Percentiles rank a stretch among this genome's conserved stretches.
phyloP scores from a whole-genome alignment of 2,113 vertebrate genomes.

The Protomyctophum bolini region DNA sequence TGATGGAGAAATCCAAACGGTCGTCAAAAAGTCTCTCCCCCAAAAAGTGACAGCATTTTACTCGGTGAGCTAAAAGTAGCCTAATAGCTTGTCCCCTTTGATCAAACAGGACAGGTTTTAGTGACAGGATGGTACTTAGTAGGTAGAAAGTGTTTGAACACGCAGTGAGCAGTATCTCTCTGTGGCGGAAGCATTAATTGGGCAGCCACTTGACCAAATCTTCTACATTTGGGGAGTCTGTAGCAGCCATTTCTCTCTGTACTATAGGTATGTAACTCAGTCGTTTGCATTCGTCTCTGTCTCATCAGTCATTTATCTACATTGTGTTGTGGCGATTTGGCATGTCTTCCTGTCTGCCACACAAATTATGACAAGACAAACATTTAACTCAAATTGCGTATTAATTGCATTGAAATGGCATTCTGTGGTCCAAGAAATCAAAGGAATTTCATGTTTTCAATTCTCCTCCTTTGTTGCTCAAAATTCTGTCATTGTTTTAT shows the following conservation, averaged over 20 bases:
- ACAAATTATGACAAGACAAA: too few species aligned
- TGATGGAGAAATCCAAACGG: background rate
- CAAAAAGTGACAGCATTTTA: background rate
- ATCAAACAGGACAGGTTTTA: conserved; percentile 29
- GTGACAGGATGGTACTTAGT: conserved; percentile 44
- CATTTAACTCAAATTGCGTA: too few species aligned
- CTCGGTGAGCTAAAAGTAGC: background rate
- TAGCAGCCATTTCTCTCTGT: conserved; percentile 54
- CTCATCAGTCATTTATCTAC: too few species aligned
- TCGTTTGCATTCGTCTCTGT: background rate
- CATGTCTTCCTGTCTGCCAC: too few species aligned
- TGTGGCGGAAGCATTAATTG: conserved; percentile 31
- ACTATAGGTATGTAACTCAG: conserved; percentile 24
- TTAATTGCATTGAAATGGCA: background rate
- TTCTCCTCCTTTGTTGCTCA: background rate
- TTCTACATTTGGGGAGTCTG: conserved; percentile 65
- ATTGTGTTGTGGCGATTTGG: too few species aligned
- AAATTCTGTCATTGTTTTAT: conserved; percentile 16
- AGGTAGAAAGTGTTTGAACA: conserved; percentile 34
- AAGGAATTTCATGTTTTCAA: background rate
- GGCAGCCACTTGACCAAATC: conserved; percentile 28
- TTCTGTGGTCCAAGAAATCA: conserved; percentile 3
- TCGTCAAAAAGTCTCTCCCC: background rate
- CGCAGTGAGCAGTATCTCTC: conserved; percentile 56
- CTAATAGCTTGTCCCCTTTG: conserved; percentile 5